A percentile compares a stretch with the other conserved stretches of the same genome.
phyloP scores from a whole-genome alignment of 2,113 vertebrate species.

The Neoarius graeffei region DNA sequence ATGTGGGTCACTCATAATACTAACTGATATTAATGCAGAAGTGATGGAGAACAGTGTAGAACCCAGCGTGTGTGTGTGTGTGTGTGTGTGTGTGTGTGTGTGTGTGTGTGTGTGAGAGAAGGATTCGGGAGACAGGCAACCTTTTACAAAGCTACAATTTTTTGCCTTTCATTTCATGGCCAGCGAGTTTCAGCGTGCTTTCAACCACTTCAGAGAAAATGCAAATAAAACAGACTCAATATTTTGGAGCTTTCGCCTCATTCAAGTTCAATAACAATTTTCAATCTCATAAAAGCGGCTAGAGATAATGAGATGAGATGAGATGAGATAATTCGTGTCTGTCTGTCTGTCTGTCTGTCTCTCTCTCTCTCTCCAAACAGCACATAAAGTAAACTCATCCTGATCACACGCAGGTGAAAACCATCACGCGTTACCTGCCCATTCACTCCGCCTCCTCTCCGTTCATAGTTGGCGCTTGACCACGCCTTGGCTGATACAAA shows the following conservation, averaged over 20 bases:
- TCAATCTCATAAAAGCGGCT: neutral
- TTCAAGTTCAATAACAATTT: neutral
- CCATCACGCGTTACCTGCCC: neutral
- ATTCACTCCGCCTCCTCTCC: neutral
- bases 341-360: neutral
- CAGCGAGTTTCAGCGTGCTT: neutral
- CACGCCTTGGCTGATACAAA: too few species aligned
- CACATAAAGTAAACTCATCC: neutral
- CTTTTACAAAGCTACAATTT: neutral
- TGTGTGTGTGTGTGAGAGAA: too few species aligned
- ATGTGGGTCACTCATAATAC: neutral
- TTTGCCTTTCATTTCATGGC: neutral
- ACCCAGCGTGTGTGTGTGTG: neutral
- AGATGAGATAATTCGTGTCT: neutral
- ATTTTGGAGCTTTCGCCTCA: neutral
- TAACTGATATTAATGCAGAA: neutral
- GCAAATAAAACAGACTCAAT: neutral
- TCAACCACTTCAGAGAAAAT: neutral
- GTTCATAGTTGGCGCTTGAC: too few species aligned
- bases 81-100: neutral
- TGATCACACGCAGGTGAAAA: neutral
- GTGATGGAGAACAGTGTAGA: neutral
- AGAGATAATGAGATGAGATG: too few species aligned
- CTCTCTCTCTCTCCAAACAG: neutral
- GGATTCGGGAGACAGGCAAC: neutral